Percentiles rank a stretch among this genome's conserved stretches.
These are phyloP conservation scores for Delia radicum DNA, from an alignment of 1,140 invertebrate genomes.

Conservation along the genomic window DNA sequence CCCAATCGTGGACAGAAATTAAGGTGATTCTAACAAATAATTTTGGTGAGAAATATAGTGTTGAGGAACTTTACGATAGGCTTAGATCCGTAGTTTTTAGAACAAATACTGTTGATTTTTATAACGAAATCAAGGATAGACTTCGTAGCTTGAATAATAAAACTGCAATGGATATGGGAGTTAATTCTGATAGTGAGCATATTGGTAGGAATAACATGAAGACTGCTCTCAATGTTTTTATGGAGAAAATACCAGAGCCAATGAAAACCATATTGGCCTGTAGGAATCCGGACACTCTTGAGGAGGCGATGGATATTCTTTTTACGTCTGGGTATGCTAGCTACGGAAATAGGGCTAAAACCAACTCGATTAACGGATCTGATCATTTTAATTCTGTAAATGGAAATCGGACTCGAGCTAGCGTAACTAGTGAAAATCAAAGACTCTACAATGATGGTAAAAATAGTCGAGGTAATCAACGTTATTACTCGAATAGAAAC, in stretches of 20 bases:
- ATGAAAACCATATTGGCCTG: no score
- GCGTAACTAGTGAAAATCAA: neutral
- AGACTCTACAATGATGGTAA: no score
- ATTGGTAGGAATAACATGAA: no score
- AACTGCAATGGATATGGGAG: no score
- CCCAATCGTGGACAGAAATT: neutral
- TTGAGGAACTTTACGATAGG: neutral
- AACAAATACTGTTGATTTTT: neutral
- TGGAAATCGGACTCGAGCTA: neutral
- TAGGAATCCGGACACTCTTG: no score
- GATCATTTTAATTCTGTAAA: neutral
- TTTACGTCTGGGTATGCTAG: neutral
- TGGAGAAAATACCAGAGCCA: no score
- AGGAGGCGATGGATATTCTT: no score
- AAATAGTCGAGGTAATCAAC: neutral
- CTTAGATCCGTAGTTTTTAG: neutral
- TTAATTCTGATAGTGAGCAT: no score
- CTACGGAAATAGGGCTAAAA: neutral
- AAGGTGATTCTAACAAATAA: neutral
- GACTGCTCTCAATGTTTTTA: no score
- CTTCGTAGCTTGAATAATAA: no score
- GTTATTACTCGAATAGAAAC: neutral
- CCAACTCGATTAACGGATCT: neutral
- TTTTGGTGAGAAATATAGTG: neutral
- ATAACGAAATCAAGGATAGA: neutral